Evolutionary conservation across 2,113 vertebrate species (phyloP), one percentile per base, ranked within the genome.

Genomic region (Cephalopterus ornatus): DNA sequence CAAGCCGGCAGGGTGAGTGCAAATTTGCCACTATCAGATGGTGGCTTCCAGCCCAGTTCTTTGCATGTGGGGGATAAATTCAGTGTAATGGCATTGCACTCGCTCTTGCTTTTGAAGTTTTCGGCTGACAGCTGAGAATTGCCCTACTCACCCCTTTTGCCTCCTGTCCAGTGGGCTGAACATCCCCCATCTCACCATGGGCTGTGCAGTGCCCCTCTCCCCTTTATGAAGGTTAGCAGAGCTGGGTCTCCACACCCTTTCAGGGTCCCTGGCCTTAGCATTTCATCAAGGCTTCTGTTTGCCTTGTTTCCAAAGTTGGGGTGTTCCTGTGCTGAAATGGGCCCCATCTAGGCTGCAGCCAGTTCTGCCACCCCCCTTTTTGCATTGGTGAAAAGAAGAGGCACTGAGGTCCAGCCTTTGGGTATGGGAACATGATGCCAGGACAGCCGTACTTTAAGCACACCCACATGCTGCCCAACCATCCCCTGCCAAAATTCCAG

Each of bases 341-440:
- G 33, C 14, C 19, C 41, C 22, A 13, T 70, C 24, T 73, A 23
- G 56, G 21, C 27, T 12, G 26, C 50, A 41, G 50, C 32, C 61
- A 83, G 50, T 27, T 63, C 62, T 83, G 15, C 35, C 2, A 1
- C 20, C 52, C 71, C 21, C 49, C 35, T 4, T 8, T 23, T 49
- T 35, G 7, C 1, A 1, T 0, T 37, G 77, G 16, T 5, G 5
- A 41, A 76, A 23, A 63, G 53, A 50, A 59, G 12, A 61, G 61
- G 14, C 18, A 26, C 66, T 47, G 79, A 79, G 30, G 49, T 41
- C 23, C 35, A 23, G 39, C 41, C 44, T 53, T 33, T 14, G 35
- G 6, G 12, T 63, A 16, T 2, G 1, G 33, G 39, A 67, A 24
- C 12, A 14, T 0, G 1, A 8, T 35, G 52, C 23, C 14, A 5